Conservation (phyloP, 2,113 vertebrate genomes). For the human region DNA sequence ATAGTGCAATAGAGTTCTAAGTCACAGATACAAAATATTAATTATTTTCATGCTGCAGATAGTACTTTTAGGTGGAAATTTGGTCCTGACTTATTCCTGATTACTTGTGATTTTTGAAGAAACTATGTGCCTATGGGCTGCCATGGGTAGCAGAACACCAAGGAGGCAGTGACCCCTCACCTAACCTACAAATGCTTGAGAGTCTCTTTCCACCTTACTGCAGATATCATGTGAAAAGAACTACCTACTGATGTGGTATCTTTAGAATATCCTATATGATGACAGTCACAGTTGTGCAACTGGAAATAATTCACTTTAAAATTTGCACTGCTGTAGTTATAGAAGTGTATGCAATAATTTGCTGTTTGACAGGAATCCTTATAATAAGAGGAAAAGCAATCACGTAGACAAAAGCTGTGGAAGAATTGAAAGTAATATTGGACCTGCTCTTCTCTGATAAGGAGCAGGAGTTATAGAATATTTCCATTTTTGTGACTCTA, state of each 20-base stretch:
- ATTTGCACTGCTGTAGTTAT: background rate
- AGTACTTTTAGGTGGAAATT: background rate
- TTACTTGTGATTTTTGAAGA: background rate
- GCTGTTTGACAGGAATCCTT: background rate
- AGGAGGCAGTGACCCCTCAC: fast-evolving
- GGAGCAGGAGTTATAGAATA: background rate
- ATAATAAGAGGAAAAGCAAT: background rate
- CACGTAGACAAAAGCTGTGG: background rate
- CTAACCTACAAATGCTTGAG: background rate
- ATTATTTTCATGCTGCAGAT: background rate
- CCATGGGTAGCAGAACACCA: background rate
- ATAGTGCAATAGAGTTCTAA: background rate
- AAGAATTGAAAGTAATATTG: background rate
- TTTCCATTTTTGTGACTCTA: background rate
- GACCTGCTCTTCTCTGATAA: background rate
- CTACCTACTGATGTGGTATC: background rate
- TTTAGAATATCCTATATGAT: background rate
- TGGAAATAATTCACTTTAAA: background rate
- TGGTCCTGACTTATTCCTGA: background rate
- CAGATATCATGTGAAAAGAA: background rate
- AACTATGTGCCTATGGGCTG: background rate
- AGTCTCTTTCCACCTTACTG: background rate
- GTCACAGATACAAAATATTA: background rate
- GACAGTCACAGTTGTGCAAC: background rate
- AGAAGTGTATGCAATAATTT: background rate